Evolutionary conservation across 2,888 invertebrate species (phyloP).

Genomic region (Dinocampus coccinellae): DNA sequence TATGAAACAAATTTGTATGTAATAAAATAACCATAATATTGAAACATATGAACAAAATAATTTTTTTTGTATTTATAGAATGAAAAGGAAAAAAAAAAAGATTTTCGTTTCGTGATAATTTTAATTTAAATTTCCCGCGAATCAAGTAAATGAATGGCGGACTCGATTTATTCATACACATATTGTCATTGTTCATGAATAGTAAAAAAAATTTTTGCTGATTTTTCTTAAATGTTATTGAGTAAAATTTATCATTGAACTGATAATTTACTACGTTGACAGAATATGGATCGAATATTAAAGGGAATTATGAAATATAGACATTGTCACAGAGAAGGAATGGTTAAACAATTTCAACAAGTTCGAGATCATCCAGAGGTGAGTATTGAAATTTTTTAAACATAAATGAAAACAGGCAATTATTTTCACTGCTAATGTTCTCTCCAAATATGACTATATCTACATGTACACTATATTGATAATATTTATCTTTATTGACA

Average conservation of each 20-base stretch:
- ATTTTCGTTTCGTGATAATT: too few species aligned
- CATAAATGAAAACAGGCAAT: not conserved
- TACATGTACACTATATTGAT: constrained; percentile 8
- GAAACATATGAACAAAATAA: too few species aligned
- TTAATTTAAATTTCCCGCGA: constrained; percentile 46
- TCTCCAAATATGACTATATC: constrained; percentile 6
- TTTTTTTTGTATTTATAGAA: too few species aligned
- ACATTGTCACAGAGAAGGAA: constrained; percentile 82
- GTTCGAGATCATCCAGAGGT: constrained; percentile 91
- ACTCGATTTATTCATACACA: not conserved
- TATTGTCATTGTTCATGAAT: not conserved
- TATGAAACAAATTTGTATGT: constrained; percentile 11
- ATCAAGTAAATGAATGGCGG: constrained; percentile 27
- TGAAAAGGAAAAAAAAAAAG: too few species aligned
- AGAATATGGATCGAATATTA: constrained; percentile 85
- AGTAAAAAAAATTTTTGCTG: not conserved
- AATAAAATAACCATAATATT: too few species aligned
- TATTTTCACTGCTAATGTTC: not conserved
- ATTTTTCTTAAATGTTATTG: not conserved
- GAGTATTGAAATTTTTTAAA: constrained; percentile 62
- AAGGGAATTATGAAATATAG: constrained; percentile 93
- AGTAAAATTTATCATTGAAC: not conserved
- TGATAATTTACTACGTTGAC: not conserved
- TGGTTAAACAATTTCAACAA: constrained; percentile 93
- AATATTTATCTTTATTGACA: not conserved